Conservation (phyloP, 2,797 vertebrate genomes). For the Cuculus canorus region DNA sequence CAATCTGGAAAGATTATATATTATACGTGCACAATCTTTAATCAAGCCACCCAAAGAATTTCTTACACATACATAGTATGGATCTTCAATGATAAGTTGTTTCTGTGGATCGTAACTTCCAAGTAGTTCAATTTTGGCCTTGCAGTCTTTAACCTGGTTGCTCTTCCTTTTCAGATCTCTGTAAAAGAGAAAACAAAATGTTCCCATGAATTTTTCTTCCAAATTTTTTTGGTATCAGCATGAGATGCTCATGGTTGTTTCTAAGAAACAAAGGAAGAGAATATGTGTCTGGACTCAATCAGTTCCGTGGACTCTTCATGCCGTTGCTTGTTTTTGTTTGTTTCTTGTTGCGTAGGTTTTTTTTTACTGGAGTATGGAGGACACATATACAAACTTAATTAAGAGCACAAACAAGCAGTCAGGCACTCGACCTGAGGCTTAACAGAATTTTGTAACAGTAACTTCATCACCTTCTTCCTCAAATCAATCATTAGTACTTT, state of each 20-base stretch:
- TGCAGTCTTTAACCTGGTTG: slow-evolving; percentile 83
- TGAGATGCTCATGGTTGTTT: background rate
- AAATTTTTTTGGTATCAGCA: background rate
- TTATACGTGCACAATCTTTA: background rate
- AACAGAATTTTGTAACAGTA: background rate
- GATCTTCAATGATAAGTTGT: slow-evolving; percentile 91
- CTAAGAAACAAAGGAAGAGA: background rate
- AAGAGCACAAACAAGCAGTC: background rate
- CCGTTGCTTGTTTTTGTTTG: background rate
- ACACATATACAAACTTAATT: background rate
- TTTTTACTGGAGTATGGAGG: background rate
- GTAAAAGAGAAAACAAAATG: slow-evolving; percentile 49
- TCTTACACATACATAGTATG: slow-evolving; percentile 91
- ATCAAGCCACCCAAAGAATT: background rate
- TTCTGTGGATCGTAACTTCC: slow-evolving; percentile 94
- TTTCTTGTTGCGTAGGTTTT: background rate
- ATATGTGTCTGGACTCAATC: rapidly evolving
- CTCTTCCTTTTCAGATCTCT: slow-evolving; percentile 92
- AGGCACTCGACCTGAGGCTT: background rate
- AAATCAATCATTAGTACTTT: background rate
- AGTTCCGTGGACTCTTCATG: background rate
- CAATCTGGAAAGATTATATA: background rate
- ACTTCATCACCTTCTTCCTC: background rate
- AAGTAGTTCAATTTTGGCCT: slow-evolving; percentile 92
- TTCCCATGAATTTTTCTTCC: background rate